Percentiles rank a stretch among this genome's conserved stretches.
These are phyloP conservation scores for Lasiurus borealis DNA, from an alignment of 2,113 vertebrate genomes.

Conservation along the genomic window DNA sequence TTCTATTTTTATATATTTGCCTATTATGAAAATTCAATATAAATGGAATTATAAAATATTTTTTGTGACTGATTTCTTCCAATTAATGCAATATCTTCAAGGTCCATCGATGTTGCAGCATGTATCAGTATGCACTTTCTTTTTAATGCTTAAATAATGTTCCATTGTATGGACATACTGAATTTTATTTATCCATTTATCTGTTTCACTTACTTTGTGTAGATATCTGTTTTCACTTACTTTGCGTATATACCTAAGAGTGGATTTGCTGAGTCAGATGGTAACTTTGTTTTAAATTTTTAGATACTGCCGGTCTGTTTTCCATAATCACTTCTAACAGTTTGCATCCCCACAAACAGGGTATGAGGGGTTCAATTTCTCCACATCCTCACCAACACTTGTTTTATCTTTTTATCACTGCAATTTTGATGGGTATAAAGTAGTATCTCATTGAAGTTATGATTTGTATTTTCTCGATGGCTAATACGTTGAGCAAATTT, in stretches of 20 bases:
- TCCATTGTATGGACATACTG: background rate
- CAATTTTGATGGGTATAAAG: background rate
- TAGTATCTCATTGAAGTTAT: background rate
- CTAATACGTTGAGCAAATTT: background rate
- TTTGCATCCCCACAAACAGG: background rate
- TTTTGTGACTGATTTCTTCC: background rate
- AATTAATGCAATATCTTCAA: background rate
- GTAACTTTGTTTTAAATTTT: background rate
- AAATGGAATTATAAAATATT: background rate
- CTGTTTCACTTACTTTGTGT: background rate
- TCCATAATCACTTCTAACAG: background rate
- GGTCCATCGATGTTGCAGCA: background rate
- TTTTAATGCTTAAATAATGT: background rate
- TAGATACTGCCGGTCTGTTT: background rate
- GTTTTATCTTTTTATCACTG: background rate
- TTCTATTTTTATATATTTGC: background rate
- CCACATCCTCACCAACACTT: background rate
- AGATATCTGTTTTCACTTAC: background rate
- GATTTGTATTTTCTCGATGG: background rate
- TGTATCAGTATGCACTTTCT: background rate
- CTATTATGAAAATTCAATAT: background rate
- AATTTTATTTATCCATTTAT: conserved; percentile 30
- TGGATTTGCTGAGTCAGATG: background rate
- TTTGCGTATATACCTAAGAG: background rate
- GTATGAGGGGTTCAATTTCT: background rate